Percentiles rank a stretch among this genome's conserved stretches.
phyloP scores from a whole-genome alignment of 2,797 vertebrate species.

The Eupleurogrammus muticus region DNA sequence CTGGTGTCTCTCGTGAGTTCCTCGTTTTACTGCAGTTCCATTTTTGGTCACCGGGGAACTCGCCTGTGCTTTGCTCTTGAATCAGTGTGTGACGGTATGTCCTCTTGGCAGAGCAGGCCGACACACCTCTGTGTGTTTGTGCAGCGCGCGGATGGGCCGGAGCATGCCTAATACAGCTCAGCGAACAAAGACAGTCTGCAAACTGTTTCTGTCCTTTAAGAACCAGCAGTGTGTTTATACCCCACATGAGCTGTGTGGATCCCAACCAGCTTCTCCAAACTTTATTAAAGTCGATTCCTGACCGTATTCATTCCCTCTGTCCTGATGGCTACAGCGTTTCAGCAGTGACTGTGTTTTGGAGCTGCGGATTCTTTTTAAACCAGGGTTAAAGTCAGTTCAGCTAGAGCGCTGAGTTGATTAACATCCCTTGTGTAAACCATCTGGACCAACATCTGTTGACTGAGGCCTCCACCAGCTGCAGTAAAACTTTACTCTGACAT shows the following conservation, averaged over 20 bases:
- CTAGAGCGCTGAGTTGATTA: constrained; percentile 70
- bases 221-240: constrained; percentile 6
- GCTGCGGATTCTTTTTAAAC: constrained; percentile 54
- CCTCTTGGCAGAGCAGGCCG: constrained; percentile 62
- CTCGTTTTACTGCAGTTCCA: constrained; percentile 50
- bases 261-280: not conserved
- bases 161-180: constrained; percentile 51
- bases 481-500: constrained; percentile 51
- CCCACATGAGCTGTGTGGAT: constrained; percentile 25
- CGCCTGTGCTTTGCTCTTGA: constrained; percentile 24
- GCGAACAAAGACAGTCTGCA: constrained; percentile 24
- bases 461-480: constrained; percentile 58
- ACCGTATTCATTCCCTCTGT: constrained; percentile 35
- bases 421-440: constrained; percentile 74
- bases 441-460: constrained; percentile 72
- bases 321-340: constrained; percentile 52
- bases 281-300: not conserved
- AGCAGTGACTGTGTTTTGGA: constrained; percentile 46
- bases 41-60: constrained; percentile 63
- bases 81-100: constrained; percentile 65
- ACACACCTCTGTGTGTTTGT: constrained; percentile 73
- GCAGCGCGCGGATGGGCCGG: constrained; percentile 60
- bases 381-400: constrained; percentile 67
- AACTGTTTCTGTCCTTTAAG: not conserved
- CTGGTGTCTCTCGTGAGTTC: constrained; percentile 25